phyloP scores from a whole-genome alignment of 2,888 invertebrate genomes.

The Tiliacea citrago region DNA sequence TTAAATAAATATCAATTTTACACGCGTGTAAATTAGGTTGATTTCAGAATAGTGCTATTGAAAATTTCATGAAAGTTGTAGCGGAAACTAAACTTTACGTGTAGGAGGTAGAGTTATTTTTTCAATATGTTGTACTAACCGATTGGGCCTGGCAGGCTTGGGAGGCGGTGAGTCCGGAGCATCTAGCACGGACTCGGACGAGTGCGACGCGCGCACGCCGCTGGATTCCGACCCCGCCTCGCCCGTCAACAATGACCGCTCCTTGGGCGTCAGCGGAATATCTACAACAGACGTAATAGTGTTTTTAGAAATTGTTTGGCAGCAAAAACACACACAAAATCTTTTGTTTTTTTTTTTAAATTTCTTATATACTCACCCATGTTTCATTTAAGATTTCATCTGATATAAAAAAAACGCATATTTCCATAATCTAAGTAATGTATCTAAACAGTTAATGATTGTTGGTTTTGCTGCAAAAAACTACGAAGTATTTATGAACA shows the following conservation, averaged over 20 bases:
- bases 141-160: constrained; percentile 96
- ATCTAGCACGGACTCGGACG: constrained; percentile 94
- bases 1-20: constrained; percentile 8
- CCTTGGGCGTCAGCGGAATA: constrained; percentile 95
- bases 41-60: constrained; percentile 13
- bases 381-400: constrained; percentile 4
- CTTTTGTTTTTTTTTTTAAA: constrained; percentile 5
- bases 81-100: constrained; percentile 7
- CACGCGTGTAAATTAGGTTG: constrained; percentile 3
- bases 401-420: constrained; percentile 19
- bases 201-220: constrained; percentile 94
- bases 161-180: constrained; percentile 93
- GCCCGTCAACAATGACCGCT: constrained; percentile 92
- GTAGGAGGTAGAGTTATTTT: neutral
- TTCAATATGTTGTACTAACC: constrained; percentile 83
- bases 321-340: neutral
- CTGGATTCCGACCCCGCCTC: constrained; percentile 90
- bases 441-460: constrained; percentile 21
- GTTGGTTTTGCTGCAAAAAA: constrained; percentile 25
- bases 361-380: neutral
- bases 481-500: constrained; percentile 36
- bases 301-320: neutral
- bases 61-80: neutral
- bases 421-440: constrained; percentile 12
- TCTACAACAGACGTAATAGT: constrained; percentile 88